These are phyloP conservation scores for Cantharis rufa DNA, from an alignment of 2,888 invertebrate species.

Conservation along the genomic window DNA sequence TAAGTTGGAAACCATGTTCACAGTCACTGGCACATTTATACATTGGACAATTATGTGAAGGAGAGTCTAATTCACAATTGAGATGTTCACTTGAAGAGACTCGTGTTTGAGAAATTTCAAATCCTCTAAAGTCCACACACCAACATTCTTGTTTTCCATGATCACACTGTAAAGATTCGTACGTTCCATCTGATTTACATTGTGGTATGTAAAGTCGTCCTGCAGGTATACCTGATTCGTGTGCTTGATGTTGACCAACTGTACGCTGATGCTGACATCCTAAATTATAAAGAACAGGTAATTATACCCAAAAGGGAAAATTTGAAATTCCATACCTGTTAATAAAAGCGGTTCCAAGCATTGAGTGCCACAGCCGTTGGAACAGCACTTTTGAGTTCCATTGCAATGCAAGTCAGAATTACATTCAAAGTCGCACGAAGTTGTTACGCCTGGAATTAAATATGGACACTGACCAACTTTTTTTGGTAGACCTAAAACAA, in stretches of 20 bases:
- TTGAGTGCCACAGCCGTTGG: slow-evolving; percentile 85
- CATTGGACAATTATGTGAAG: slow-evolving; percentile 56
- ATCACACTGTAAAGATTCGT: slow-evolving; percentile 74
- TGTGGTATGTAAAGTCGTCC: slow-evolving; percentile 75
- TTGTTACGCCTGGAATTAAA: slow-evolving; percentile 69
- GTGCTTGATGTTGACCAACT: slow-evolving; percentile 64
- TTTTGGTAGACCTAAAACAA: slow-evolving; percentile 62
- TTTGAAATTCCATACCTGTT: slow-evolving; percentile 53
- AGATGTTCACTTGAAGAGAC: slow-evolving; percentile 49
- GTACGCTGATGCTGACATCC: slow-evolving; percentile 70
- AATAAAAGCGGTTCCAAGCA: slow-evolving; percentile 75
- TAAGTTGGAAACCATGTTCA: slow-evolving; percentile 66
- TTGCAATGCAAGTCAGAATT: slow-evolving; percentile 77
- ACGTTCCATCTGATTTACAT: slow-evolving; percentile 72
- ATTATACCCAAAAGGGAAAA: not conserved
- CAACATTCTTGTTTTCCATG: slow-evolving; percentile 72
- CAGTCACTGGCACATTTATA: slow-evolving; percentile 61
- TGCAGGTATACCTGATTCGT: slow-evolving; percentile 75
- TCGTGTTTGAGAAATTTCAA: slow-evolving; percentile 74
- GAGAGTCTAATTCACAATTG: slow-evolving; percentile 52
- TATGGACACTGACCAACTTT: slow-evolving; percentile 84
- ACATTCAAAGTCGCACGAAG: slow-evolving; percentile 77
- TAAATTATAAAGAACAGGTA: not conserved
- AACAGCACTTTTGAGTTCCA: slow-evolving; percentile 75
- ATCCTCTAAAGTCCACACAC: slow-evolving; percentile 79